phyloP scores from a whole-genome alignment of 2,113 vertebrate genomes.

The Osmerus mordax region DNA sequence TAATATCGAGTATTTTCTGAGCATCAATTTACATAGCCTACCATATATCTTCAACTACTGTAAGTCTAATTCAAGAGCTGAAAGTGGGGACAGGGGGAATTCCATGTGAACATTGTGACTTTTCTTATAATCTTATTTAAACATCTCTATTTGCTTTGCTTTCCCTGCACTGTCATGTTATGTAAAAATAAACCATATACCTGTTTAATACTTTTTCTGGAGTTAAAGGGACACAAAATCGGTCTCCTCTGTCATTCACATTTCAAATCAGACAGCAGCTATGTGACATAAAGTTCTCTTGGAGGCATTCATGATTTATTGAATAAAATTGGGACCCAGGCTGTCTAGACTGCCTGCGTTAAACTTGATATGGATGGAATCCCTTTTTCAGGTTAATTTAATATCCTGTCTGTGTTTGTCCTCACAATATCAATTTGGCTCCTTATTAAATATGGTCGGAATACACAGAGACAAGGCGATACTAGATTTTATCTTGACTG shows the following conservation, averaged over 20 bases:
- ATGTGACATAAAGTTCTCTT: slow-evolving; percentile 20
- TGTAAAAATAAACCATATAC: too few relatives aligned
- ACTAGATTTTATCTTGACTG: background rate
- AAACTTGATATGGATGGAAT: slow-evolving; percentile 23
- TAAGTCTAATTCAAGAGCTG: too few relatives aligned
- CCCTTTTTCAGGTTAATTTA: slow-evolving; percentile 31
- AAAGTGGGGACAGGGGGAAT: too few relatives aligned
- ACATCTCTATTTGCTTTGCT: too few relatives aligned
- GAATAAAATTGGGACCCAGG: slow-evolving; percentile 37
- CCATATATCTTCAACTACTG: too few relatives aligned
- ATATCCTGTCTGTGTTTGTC: slow-evolving; percentile 37
- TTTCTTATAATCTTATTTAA: too few relatives aligned
- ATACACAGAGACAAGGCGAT: background rate
- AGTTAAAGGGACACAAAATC: too few relatives aligned
- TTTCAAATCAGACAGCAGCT: slow-evolving; percentile 30
- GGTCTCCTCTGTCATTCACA: slow-evolving; percentile 24
- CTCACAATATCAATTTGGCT: slow-evolving; percentile 1
- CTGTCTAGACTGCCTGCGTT: slow-evolving; percentile 25
- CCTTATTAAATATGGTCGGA: slow-evolving; percentile 20
- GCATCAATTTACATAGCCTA: too few relatives aligned
- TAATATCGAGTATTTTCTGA: background rate
- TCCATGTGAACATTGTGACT: too few relatives aligned
- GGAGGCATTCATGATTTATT: slow-evolving; percentile 20
- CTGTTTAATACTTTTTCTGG: too few relatives aligned
- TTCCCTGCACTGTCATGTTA: too few relatives aligned